A percentile compares a stretch with the other conserved stretches of the same genome.
Conservation (phyloP, 2,113 vertebrate species). For the Calidris pugnax region DNA sequence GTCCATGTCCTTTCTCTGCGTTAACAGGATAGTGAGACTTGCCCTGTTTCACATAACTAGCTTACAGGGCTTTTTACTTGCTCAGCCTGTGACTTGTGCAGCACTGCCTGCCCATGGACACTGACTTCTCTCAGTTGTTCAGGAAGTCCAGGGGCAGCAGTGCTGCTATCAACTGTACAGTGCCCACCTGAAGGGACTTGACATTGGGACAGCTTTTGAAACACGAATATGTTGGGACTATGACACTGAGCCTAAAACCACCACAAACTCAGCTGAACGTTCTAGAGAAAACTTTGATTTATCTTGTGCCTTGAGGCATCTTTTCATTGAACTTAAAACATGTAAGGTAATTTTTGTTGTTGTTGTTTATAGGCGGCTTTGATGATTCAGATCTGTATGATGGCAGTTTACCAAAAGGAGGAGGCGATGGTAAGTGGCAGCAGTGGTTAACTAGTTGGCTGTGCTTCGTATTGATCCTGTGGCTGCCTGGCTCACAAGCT, state of each 20-base stretch:
- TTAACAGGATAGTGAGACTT: neutral
- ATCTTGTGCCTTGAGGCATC: neutral
- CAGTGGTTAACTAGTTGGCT: slow-evolving; percentile 14
- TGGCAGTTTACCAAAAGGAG: neutral
- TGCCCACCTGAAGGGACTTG: neutral
- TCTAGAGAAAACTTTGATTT: neutral
- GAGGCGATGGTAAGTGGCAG: neutral
- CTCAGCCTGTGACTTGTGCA: neutral
- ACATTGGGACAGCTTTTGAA: neutral
- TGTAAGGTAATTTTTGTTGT: neutral
- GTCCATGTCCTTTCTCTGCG: neutral
- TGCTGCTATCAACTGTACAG: neutral
- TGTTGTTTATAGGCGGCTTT: neutral
- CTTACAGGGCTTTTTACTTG: neutral
- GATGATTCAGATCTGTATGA: slow-evolving; percentile 9
- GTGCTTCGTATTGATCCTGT: neutral
- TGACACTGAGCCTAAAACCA: neutral
- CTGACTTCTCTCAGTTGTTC: neutral
- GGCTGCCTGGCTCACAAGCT: neutral
- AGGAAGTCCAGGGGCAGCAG: neutral
- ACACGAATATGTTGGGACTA: neutral
- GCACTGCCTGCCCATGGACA: neutral
- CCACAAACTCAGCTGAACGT: neutral
- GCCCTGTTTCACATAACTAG: neutral
- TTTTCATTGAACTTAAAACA: neutral